Evolutionary conservation across 2,797 vertebrate species (phyloP), one percentile per base, ranked within the genome.

Genomic region (Neostethus bicornis): DNA sequence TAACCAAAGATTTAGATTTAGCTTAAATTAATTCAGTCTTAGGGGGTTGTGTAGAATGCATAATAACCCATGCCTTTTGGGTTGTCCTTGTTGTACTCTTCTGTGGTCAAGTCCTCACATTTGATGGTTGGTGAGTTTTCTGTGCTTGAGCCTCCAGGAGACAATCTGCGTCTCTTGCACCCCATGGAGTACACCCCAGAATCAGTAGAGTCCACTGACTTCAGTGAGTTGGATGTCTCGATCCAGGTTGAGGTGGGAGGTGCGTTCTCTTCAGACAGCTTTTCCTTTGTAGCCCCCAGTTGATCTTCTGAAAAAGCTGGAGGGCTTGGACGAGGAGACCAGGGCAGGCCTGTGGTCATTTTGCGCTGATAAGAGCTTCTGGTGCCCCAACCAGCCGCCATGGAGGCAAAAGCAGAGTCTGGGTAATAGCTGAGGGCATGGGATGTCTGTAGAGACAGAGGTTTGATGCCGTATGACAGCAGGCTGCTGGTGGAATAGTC

Each of bases 21-120:
- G 73, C 69, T 86, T 80, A 32, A 85, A 85, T 89, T 87, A 87
- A 89, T 86, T 87, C 75, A 89, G 78, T 83, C 90, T 91, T 94
- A 99, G 89, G 97, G 96, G 90, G 93, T 96, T 49, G 94, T 93
- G 88, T 98, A 99, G 87, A 98, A 99, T 2, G 96, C 93, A 7
- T 98, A 98, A 89, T 98, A 99, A 44, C 96, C 94, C 93, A 97
- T 95, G 92, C 94, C 92, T 94, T 98, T 98, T 39, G 96, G 94
- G 87, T 91, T 91, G 91, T 98, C 97, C 90, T 99, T 99, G 87
- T 85, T 94, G 90, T 96, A 98, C 79, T 98, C 96, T 66, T 98
- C 96, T 9, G 93, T 48, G 39, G 93, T 95, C 86, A 98, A 92
- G 85, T 98, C 96, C 91, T 98, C 96, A 50, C 96, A 98, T 87